phyloP scores from a whole-genome alignment of 2,113 vertebrate species.

The Pica pica region DNA sequence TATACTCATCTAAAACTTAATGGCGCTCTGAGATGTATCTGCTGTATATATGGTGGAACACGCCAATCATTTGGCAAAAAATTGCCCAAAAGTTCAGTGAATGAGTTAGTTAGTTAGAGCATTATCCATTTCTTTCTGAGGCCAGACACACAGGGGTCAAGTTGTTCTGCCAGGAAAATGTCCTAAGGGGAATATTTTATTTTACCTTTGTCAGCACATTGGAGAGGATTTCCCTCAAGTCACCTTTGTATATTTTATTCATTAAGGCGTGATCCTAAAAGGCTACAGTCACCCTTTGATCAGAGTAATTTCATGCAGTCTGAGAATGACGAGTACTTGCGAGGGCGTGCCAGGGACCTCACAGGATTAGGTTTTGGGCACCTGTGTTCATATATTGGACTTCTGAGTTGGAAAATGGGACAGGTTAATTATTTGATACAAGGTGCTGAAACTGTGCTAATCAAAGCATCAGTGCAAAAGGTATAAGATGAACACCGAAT shows the following conservation, averaged over 20 bases:
- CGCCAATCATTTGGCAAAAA: not conserved
- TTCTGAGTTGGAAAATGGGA: not conserved
- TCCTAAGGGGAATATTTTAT: conserved; percentile 30
- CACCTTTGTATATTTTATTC: conserved; percentile 46
- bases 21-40: not conserved
- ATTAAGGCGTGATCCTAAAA: conserved; percentile 16
- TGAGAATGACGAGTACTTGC: not conserved
- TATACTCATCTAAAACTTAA: not conserved
- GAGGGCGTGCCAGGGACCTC: not conserved
- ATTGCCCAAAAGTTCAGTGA: not conserved
- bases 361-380: not conserved
- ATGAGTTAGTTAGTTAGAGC: not conserved
- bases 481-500: not conserved
- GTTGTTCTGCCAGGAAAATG: conserved; percentile 40
- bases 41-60: not conserved
- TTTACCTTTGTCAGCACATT: conserved; percentile 23
- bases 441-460: not conserved
- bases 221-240: not conserved
- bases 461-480: not conserved
- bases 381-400: not conserved
- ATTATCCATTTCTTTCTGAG: not conserved
- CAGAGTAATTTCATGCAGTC: not conserved
- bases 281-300: not conserved
- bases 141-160: not conserved
- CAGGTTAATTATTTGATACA: conserved; percentile 4